Conservation (phyloP, 2,113 vertebrate species). For the Bolborhynchus lineola region DNA sequence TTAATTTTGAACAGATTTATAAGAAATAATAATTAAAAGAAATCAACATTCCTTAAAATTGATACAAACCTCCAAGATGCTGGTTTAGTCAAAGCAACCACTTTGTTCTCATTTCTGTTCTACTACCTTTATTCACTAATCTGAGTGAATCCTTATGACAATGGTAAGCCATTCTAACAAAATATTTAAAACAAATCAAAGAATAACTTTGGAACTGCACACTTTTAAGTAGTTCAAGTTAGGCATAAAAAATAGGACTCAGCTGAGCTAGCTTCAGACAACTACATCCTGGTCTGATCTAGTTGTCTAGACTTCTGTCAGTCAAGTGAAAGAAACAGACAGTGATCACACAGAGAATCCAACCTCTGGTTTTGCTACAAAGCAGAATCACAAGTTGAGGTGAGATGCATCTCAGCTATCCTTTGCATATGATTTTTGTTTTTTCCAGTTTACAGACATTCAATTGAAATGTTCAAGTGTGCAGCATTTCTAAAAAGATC, state of each 20-base stretch:
- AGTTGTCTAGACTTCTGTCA: neutral
- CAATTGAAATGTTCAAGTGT: neutral
- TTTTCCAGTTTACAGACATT: neutral
- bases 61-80: neutral
- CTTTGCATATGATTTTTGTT: rapidly evolving
- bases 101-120: neutral
- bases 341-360: neutral
- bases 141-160: neutral
- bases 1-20: neutral
- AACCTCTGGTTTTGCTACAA: neutral
- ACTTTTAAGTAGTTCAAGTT: neutral
- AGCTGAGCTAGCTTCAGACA: neutral
- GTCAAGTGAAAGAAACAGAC: neutral
- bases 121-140: neutral
- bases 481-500: neutral
- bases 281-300: neutral
- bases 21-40: neutral
- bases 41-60: neutral
- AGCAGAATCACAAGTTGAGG: neutral
- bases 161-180: neutral
- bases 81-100: neutral
- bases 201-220: neutral
- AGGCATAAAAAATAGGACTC: neutral
- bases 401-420: neutral
- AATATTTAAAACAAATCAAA: neutral